Evolutionary conservation across 2,888 invertebrate genomes (phyloP).

Genomic region (Synanthedon vespiformis): DNA sequence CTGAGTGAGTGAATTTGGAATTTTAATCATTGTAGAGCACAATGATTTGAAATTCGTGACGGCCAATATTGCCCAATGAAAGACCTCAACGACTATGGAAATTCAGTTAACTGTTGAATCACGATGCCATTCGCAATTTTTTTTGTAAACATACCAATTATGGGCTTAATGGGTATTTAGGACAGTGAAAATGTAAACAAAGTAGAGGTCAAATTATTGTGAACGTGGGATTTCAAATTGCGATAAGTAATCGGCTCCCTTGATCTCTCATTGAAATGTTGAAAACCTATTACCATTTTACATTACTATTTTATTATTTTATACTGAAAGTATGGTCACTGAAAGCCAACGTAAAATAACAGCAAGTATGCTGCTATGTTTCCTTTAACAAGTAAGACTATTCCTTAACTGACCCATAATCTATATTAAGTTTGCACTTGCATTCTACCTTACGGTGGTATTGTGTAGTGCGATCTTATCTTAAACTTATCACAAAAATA

Average conservation of each 20-base stretch:
- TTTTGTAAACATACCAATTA: constrained; percentile 37
- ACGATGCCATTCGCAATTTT: constrained; percentile 30
- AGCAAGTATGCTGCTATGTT: too few relatives aligned
- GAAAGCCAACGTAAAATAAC: too few relatives aligned
- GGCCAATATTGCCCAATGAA: constrained; percentile 27
- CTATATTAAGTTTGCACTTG: not conserved
- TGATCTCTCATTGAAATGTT: too few relatives aligned
- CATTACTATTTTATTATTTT: too few relatives aligned
- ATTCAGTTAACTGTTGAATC: constrained; percentile 38
- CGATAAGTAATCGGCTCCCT: not conserved
- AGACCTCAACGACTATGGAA: constrained; percentile 46
- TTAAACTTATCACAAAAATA: too few relatives aligned
- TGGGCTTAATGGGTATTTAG: constrained; percentile 28
- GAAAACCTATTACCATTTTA: too few relatives aligned
- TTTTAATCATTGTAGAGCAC: not conserved
- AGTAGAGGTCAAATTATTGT: constrained; percentile 3
- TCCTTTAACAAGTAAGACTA: too few relatives aligned
- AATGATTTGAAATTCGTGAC: constrained; percentile 24
- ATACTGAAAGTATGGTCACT: too few relatives aligned
- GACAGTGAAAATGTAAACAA: constrained; percentile 26
- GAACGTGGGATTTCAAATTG: constrained; percentile 11
- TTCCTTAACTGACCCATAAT: too few relatives aligned
- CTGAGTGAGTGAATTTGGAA: not conserved
- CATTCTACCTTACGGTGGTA: too few relatives aligned
- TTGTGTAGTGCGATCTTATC: too few relatives aligned